Conservation (phyloP, 2,888 invertebrate species). For the Patella caerulea region DNA sequence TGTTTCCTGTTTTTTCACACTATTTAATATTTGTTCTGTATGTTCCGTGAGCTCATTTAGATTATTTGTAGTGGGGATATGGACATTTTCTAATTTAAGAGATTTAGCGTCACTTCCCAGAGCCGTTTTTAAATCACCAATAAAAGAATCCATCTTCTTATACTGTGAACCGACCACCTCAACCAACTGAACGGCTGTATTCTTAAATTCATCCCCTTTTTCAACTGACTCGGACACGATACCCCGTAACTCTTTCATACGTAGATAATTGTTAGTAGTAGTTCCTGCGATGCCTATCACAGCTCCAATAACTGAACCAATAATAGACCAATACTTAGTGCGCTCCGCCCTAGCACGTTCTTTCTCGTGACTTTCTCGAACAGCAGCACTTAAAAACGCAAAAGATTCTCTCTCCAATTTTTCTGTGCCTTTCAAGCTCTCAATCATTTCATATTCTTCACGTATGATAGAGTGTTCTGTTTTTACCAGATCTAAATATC, state of each 20-base stretch:
- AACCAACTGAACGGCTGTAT: constrained; percentile 41
- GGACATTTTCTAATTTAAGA: constrained; percentile 4
- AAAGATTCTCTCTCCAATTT: constrained; percentile 81
- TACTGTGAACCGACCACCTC: constrained; percentile 46
- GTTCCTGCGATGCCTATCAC: constrained; percentile 79
- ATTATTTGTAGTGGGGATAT: constrained; percentile 1
- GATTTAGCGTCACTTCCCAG: background rate
- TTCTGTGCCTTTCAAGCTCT: constrained; percentile 79
- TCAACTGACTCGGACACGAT: constrained; percentile 73
- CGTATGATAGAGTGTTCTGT: constrained; percentile 74
- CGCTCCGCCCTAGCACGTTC: constrained; percentile 86
- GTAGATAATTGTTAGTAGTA: constrained; percentile 78
- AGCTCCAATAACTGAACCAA: constrained; percentile 80
- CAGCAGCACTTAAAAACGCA: constrained; percentile 81
- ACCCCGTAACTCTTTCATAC: constrained; percentile 78
- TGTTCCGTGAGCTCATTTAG: constrained; percentile 33
- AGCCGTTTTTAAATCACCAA: constrained; percentile 32
- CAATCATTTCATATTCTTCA: constrained; percentile 72
- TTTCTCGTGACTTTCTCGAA: constrained; percentile 86
- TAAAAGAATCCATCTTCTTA: constrained; percentile 41
- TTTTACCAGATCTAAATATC: constrained; percentile 82
- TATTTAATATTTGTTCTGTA: constrained; percentile 41
- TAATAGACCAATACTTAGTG: constrained; percentile 88
- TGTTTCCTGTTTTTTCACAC: constrained; percentile 54
- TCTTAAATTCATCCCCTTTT: constrained; percentile 43